A percentile compares a stretch with the other conserved stretches of the same genome.
Conservation (phyloP, 2,113 vertebrate genomes). For the Panthera uncia region DNA sequence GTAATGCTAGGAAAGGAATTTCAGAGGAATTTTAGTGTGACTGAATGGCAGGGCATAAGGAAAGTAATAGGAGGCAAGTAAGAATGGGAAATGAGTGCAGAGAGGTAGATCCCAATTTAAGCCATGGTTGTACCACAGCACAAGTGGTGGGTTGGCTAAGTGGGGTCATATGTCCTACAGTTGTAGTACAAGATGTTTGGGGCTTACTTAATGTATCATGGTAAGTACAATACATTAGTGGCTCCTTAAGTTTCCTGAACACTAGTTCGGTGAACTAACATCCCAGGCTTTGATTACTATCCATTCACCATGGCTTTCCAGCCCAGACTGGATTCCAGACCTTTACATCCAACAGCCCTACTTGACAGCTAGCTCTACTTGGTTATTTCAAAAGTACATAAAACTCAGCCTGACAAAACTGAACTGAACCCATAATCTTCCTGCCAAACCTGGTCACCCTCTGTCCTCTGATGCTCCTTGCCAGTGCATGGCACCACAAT, state of each 20-base stretch:
- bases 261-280: neutral
- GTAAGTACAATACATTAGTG: neutral
- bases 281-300: neutral
- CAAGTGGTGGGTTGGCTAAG: neutral
- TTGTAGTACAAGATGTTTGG: neutral
- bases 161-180: neutral
- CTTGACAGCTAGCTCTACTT: neutral
- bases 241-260: neutral
- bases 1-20: neutral
- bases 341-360: neutral
- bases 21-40: neutral
- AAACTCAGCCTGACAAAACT: neutral
- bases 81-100: neutral
- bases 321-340: neutral
- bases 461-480: neutral
- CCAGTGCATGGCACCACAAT: neutral
- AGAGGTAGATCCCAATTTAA: neutral
- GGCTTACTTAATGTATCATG: neutral
- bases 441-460: neutral
- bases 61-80: neutral
- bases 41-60: neutral
- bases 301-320: neutral
- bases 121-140: neutral
- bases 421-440: neutral
- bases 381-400: neutral